Evolutionary conservation across 2,797 vertebrate species (phyloP), one percentile per base, ranked within the genome.

Genomic region (Gouania willdenowi): DNA sequence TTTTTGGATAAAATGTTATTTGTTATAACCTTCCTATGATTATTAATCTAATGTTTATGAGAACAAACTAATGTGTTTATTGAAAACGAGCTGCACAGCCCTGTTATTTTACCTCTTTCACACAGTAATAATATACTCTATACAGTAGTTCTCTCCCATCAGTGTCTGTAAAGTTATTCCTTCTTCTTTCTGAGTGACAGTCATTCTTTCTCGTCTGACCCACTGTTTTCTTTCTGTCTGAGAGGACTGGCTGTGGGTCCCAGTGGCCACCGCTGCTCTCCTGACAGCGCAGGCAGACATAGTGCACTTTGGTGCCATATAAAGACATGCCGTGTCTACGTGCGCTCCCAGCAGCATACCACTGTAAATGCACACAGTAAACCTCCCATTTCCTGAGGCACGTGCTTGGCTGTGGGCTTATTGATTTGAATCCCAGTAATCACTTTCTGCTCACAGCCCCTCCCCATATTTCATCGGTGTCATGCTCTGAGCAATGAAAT

Each of bases 371-470:
- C 56, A 76, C 66, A 67, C 55, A 66, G 60, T 50, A 26, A 63
- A 84, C 71, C 76, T 54, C 31, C 75, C 62, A 72, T 79, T 83
- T 83, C 72, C 79, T 70, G 69, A 19, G 55, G 62, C 53, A 54
- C 49, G 52, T 71, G 61, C 77, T 82, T 77, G 64, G 70, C 69
- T 48, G n/a, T n/a, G 25, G 50, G 38, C 51, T 52, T 78, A 88
- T 90, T 79, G 83, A 88, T 84, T 81, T 53, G 34, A 66, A 57
- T 66, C 71, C 64, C 46, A 63, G 62, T 76, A 81, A 86, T 84
- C 81, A 75, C 67, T 76, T 71, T 66, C 60, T 64, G 28, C 32
- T 46, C 46, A 33, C 29, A 9, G 37, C 18, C 2, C 10, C 21
- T 32, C 61, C 44, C 57, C 41, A 77, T 81, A 72, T 80, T 76